Percentiles rank a stretch among this genome's conserved stretches.
Evolutionary conservation across 2,797 vertebrate species (phyloP).

Genomic region (Macropus fuliginosus): DNA sequence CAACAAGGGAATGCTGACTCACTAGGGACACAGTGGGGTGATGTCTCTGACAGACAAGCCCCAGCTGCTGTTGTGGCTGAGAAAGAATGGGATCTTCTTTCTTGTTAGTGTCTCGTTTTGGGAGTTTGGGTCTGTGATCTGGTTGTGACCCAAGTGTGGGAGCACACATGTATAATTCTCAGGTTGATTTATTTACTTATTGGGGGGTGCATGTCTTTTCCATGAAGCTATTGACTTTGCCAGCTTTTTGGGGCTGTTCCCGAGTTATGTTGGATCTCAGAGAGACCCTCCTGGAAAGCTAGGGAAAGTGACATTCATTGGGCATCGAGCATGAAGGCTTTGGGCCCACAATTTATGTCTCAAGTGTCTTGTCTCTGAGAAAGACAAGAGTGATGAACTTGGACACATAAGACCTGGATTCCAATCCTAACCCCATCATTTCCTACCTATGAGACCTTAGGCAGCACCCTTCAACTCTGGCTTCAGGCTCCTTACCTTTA

Average conservation of each 20-base stretch:
- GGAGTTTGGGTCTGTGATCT: slow-evolving; percentile 15
- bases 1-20: slow-evolving; percentile 57
- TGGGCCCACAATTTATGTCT: neutral
- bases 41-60: slow-evolving; percentile 50
- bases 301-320: neutral
- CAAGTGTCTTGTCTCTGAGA: neutral
- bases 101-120: slow-evolving; percentile 51
- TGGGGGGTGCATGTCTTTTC: neutral
- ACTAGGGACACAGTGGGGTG: slow-evolving; percentile 58
- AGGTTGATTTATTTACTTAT: neutral
- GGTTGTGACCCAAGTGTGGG: neutral
- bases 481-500: neutral
- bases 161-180: neutral
- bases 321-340: neutral
- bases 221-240: slow-evolving; percentile 22
- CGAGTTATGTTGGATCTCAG: neutral
- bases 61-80: slow-evolving; percentile 45
- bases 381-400: neutral
- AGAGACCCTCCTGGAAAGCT: neutral
- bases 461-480: neutral
- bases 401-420: neutral
- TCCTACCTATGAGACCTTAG: neutral
- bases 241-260: neutral
- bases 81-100: slow-evolving; percentile 46
- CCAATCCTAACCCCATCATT: neutral